phyloP scores from a whole-genome alignment of 2,113 vertebrate genomes.

The Sorex fumeus region DNA sequence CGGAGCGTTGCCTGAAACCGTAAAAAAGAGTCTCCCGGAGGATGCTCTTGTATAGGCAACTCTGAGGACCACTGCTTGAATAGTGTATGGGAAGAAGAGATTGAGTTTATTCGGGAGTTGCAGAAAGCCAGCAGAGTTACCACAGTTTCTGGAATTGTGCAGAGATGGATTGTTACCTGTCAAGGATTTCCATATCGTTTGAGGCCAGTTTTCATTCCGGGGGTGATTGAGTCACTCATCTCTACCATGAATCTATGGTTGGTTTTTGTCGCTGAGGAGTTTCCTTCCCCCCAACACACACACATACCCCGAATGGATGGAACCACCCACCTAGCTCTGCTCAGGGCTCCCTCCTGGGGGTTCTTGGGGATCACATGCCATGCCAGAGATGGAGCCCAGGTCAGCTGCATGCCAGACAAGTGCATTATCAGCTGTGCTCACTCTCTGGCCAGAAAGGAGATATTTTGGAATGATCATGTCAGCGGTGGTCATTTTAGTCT shows the following conservation, averaged over 20 bases:
- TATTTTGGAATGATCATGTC: not conserved
- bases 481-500: not conserved
- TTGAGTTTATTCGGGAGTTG: conserved; percentile 37
- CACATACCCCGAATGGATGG: no score
- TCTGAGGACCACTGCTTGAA: conserved; percentile 6
- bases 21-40: not conserved
- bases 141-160: not conserved
- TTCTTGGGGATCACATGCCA: no score
- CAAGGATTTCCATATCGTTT: not conserved
- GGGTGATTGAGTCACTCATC: not conserved
- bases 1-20: not conserved
- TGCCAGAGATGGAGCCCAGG: no score
- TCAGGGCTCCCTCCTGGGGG: no score
- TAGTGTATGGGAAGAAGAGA: conserved; percentile 27
- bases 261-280: no score
- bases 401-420: no score
- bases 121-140: not conserved
- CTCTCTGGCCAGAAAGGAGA: not conserved
- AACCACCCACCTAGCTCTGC: no score
- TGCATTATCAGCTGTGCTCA: no score
- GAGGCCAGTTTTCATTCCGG: not conserved
- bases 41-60: not conserved
- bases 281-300: no score
- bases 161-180: not conserved
- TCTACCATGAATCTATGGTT: no score